These are phyloP conservation scores for Bubalus kerabau DNA, from an alignment of 2,113 vertebrate genomes.

Conservation along the genomic window DNA sequence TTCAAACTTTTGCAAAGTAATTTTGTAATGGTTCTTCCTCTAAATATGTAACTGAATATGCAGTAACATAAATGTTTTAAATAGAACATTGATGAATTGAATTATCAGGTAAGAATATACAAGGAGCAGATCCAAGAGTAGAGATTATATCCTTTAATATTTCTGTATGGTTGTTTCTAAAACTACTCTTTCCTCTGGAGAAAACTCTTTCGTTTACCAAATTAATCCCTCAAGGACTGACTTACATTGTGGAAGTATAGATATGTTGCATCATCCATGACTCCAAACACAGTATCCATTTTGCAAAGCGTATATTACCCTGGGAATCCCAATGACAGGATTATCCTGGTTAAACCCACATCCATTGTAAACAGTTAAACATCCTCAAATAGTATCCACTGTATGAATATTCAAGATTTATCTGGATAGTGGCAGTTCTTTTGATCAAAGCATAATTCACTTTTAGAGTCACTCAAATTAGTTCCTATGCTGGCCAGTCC, in stretches of 20 bases:
- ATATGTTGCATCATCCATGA: slow-evolving; percentile 34
- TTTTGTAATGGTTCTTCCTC: neutral
- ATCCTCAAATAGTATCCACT: neutral
- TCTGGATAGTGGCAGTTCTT: neutral
- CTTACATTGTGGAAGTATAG: neutral
- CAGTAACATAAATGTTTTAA: neutral
- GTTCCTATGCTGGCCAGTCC: neutral
- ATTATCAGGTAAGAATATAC: neutral
- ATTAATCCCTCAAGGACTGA: slow-evolving; percentile 16
- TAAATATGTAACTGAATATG: neutral
- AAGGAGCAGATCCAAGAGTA: neutral
- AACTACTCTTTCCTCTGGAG: slow-evolving; percentile 43
- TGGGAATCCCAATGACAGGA: neutral
- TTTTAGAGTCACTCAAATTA: neutral
- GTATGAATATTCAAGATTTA: neutral
- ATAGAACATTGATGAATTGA: neutral
- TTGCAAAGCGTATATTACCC: neutral
- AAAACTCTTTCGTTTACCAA: slow-evolving; percentile 11
- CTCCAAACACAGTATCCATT: neutral
- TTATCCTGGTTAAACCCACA: neutral
- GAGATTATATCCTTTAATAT: neutral
- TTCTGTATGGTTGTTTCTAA: slow-evolving; percentile 2
- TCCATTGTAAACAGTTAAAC: neutral
- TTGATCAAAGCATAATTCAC: neutral
- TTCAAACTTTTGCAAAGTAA: neutral